These are phyloP conservation scores for Lepidothrix coronata DNA, from an alignment of 2,113 vertebrate species.

Conservation along the genomic window DNA sequence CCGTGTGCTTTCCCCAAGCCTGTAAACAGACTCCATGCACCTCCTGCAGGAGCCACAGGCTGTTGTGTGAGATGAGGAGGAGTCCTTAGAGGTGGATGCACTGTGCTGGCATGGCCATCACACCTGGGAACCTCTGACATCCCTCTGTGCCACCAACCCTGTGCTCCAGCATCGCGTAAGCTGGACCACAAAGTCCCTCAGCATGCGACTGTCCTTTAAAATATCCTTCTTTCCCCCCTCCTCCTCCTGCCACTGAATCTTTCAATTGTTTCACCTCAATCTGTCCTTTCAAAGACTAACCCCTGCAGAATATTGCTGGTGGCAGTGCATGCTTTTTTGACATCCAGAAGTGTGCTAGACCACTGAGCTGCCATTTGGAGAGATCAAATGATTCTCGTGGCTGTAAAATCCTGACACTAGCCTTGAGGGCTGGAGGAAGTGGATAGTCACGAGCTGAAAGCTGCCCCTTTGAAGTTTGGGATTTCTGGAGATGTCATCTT, in stretches of 20 bases:
- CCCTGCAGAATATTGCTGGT: slow-evolving; percentile 28
- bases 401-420: slow-evolving; percentile 34
- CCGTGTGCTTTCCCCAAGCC: neutral
- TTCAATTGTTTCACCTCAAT: slow-evolving; percentile 1
- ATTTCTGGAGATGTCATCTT: slow-evolving; percentile 56
- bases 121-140: neutral
- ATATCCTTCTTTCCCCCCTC: neutral
- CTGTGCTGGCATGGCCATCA: rapidly evolving
- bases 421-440: slow-evolving; percentile 28
- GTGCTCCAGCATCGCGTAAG: rapidly evolving
- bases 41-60: neutral
- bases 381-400: slow-evolving; percentile 18
- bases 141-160: rapidly evolving
- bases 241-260: neutral
- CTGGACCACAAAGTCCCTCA: neutral
- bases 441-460: neutral
- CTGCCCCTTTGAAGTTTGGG: slow-evolving; percentile 54
- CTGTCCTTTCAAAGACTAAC: slow-evolving; percentile 23
- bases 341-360: slow-evolving; percentile 41
- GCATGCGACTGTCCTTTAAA: neutral
- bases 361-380: slow-evolving; percentile 39
- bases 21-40: neutral
- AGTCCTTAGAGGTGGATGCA: neutral
- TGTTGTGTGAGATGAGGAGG: neutral
- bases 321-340: neutral